Conservation (phyloP, 2,888 invertebrate genomes). For the Hypena proboscidalis region DNA sequence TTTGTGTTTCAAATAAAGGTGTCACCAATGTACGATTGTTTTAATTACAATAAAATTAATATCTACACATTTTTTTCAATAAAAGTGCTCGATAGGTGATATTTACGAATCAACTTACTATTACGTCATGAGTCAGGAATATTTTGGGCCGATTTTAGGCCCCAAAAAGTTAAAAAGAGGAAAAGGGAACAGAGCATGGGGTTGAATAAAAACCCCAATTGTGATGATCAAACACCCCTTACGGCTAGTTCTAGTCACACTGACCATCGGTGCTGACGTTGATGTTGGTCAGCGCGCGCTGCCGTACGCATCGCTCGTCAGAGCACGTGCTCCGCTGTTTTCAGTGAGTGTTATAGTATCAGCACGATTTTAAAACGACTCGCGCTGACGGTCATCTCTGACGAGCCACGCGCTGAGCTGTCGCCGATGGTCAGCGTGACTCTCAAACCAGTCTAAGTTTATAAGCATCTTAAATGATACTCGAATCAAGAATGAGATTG, state of each 20-base stretch:
- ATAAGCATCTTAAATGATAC: too few species aligned
- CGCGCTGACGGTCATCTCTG: too few species aligned
- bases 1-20: slow-evolving; percentile 5
- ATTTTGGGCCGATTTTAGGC: background rate
- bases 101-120: slow-evolving; percentile 1
- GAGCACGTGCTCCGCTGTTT: too few species aligned
- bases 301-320: too few species aligned
- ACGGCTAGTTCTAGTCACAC: background rate
- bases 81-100: slow-evolving; percentile 4
- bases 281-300: too few species aligned
- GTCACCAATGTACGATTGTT: background rate
- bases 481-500: too few species aligned
- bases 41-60: slow-evolving; percentile 13
- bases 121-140: slow-evolving; percentile 3
- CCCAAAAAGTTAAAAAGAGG: background rate
- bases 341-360: too few species aligned
- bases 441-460: too few species aligned
- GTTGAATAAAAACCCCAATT: background rate
- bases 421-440: too few species aligned
- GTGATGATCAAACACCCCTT: slow-evolving; percentile 3
- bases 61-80: slow-evolving; percentile 10
- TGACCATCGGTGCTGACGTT: too few species aligned
- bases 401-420: too few species aligned
- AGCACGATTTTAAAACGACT: too few species aligned
- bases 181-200: background rate